Evolutionary conservation across 2,888 invertebrate genomes (phyloP).

Genomic region (Mesochorus sp.): DNA sequence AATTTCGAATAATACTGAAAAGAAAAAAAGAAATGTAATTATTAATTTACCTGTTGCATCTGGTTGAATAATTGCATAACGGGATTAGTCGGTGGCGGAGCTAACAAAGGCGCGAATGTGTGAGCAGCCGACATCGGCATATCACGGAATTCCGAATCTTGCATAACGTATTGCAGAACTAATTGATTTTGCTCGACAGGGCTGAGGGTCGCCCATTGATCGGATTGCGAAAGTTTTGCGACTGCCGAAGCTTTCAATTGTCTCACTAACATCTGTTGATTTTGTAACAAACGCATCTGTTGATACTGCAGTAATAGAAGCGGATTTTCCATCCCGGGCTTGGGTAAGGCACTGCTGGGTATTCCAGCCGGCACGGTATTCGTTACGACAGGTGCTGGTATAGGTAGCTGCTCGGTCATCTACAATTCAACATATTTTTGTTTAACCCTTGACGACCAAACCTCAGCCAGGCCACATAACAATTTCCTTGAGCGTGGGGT

Average conservation of each 20-base stretch:
- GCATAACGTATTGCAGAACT: constrained; percentile 82
- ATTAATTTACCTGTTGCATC: constrained; percentile 82
- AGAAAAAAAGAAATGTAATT: constrained; percentile 5
- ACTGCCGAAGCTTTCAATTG: constrained; percentile 76
- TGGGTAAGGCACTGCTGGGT: constrained; percentile 72
- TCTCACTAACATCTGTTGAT: constrained; percentile 81
- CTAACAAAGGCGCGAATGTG: constrained; percentile 78
- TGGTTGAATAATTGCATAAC: constrained; percentile 84
- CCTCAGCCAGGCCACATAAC: too few relatives aligned
- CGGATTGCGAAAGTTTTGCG: constrained; percentile 81
- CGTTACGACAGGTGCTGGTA: constrained; percentile 69
- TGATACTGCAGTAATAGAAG: constrained; percentile 76
- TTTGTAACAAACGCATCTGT: constrained; percentile 82
- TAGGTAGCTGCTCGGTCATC: constrained; percentile 72
- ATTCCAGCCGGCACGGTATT: constrained; percentile 74
- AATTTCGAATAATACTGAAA: not conserved
- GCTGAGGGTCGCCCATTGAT: constrained; percentile 82
- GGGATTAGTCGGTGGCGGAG: constrained; percentile 82
- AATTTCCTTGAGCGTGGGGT: too few relatives aligned
- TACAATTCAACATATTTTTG: constrained; percentile 44
- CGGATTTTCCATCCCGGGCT: constrained; percentile 74
- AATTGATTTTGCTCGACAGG: constrained; percentile 84
- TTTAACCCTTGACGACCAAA: not conserved
- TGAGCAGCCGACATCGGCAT: constrained; percentile 74
- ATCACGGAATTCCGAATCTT: constrained; percentile 79